Evolutionary conservation across 2,797 vertebrate species (phyloP), one percentile per base, ranked within the genome.

Genomic region (Pachyuromys duprasi): DNA sequence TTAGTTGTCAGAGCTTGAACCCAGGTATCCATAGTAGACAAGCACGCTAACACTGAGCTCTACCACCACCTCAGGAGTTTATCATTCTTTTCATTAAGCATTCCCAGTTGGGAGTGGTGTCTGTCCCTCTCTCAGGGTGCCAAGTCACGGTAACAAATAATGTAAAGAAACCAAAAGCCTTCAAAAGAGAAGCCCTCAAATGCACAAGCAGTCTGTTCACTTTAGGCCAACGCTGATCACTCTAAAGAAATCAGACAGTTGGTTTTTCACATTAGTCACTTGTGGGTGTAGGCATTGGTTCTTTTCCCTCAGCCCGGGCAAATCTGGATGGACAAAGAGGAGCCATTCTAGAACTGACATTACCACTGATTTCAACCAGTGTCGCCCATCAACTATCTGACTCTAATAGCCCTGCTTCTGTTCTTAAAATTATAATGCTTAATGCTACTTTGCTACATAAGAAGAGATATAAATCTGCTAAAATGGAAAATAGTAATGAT

Each of bases 401-500:
- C 42, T 89, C 62, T 36, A 63, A 78, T 8, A 91, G 55, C 33
- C 90, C 53, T 20, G 70, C 65, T 90, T 79, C 57, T 72, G 11
- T 62, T 94, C 53, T 96, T 62, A 15, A 90, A 89, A 94, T 92
- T 83, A 26, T 9, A 65, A 74, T 45, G 79, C 31, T 95, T 94
- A 95, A 75, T 76, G 57, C 60, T 82, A 86, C 80, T 95, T 92
- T 45, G 36, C 76, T 87, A 89, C 31, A 78, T 89, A 79, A 87
- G 87, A 42, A 94, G 89, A 95, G 76, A 94, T 49, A 95, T 89
- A 95, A 95, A 96, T 96, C 93, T 95, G n/a, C 93, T 87, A 96
- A 96, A 97, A 95, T 93, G 96, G 94, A 96, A 97, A 94, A 82
- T 89, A 86, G 63, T 93, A 98, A 97, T 96, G 97, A 95, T 81